Conservation (phyloP, 2,888 invertebrate genomes). For the Drosophila vallismaia region DNA sequence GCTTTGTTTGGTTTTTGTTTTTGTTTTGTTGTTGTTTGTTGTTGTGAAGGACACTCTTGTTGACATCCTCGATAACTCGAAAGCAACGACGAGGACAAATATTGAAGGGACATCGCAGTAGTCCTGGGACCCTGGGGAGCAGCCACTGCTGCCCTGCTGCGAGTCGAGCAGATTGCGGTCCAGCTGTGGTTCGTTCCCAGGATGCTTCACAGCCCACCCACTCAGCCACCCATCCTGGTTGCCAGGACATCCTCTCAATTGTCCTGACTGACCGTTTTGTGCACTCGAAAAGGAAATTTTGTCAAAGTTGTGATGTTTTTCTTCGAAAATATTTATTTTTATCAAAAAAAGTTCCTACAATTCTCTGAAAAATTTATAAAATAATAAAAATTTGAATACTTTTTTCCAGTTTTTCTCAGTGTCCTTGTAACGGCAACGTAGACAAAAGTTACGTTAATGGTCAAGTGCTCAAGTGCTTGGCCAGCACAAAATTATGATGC, state of each 20-base stretch:
- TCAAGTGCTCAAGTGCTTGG: slow-evolving; percentile 71
- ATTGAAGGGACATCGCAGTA: slow-evolving; percentile 8
- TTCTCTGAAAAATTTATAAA: too few relatives aligned
- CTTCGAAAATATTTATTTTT: too few relatives aligned
- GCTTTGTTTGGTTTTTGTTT: not conserved
- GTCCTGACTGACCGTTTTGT: not conserved
- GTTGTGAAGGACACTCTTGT: slow-evolving; percentile 51
- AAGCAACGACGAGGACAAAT: slow-evolving; percentile 20
- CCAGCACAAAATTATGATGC: slow-evolving; percentile 71
- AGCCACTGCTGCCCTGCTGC: not conserved
- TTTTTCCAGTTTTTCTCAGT: not conserved
- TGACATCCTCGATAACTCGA: slow-evolving; percentile 44
- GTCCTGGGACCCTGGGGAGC: too few relatives aligned
- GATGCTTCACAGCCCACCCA: slow-evolving; percentile 12
- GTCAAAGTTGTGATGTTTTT: too few relatives aligned
- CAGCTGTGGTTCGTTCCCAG: slow-evolving; percentile 23
- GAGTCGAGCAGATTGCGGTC: slow-evolving; percentile 9
- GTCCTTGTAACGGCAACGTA: slow-evolving; percentile 51
- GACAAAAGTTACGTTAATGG: slow-evolving; percentile 75
- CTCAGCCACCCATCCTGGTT: not conserved
- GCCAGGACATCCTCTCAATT: slow-evolving; percentile 1
- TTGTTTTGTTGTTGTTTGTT: not conserved
- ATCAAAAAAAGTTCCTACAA: too few relatives aligned
- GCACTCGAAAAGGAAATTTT: not conserved
- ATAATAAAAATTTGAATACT: not conserved